These are phyloP conservation scores for Daktulosphaira vitifoliae DNA, from an alignment of 1,140 invertebrate genomes.

Conservation along the genomic window DNA sequence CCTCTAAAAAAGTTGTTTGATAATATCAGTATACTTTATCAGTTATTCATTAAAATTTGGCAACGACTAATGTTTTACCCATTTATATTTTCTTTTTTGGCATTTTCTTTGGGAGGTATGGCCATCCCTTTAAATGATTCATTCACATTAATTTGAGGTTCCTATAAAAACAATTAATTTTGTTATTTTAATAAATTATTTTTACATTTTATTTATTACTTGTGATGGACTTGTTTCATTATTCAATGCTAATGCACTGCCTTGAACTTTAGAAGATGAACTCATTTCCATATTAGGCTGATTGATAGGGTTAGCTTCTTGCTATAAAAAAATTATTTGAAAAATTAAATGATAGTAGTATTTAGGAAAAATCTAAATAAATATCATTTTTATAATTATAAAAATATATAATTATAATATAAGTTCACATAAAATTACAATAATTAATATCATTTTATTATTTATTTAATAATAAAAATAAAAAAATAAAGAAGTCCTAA, in stretches of 20 bases:
- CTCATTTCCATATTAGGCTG: not conserved
- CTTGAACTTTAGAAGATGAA: not conserved
- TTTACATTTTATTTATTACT: not conserved
- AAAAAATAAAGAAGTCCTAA: too few species aligned
- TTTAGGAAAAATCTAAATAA: too few species aligned
- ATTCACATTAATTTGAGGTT: constrained; percentile 13
- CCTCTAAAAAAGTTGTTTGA: too few species aligned
- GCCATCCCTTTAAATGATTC: constrained; percentile 19
- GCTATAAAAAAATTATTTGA: not conserved
- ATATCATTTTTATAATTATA: too few species aligned
- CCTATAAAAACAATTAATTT: constrained; percentile 3
- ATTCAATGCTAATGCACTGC: not conserved
- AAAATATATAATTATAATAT: too few species aligned
- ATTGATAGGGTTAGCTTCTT: constrained; percentile 14
- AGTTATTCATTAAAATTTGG: too few species aligned
- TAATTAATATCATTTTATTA: too few species aligned
- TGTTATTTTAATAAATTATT: not conserved
- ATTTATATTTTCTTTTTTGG: constrained; percentile 7
- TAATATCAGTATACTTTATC: too few species aligned
- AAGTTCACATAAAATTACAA: too few species aligned
- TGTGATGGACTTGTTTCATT: not conserved
- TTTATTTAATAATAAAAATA: too few species aligned
- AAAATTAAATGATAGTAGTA: not conserved
- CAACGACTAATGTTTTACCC: not conserved
- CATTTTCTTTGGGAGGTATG: constrained; percentile 11